Base-by-base conservation (phyloP, 2,888 invertebrate genomes). In the Malacosoma neustria region DNA sequence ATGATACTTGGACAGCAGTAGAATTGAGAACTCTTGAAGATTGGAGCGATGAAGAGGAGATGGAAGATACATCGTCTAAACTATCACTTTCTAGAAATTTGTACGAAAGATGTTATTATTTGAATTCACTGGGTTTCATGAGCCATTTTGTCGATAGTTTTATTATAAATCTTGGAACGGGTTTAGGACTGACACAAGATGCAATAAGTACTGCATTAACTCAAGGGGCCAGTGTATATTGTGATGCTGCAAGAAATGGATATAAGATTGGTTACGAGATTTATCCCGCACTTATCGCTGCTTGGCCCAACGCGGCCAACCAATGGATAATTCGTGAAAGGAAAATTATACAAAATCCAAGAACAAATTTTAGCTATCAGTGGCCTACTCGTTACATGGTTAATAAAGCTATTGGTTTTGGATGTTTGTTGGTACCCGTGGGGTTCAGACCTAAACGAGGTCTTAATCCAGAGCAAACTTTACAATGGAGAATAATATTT, bases 401-500 rank as follows among this genome's bases (percentile, higher is more conserved):
- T 0, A 87, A 87, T 14, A 90, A 91, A 55, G 87, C 93, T 2
- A 87, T 87, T 37, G 87, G 87, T 3, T 87, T 90, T 36, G 91
- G 92, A 1, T 93, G 91, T 51, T 88, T 92, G 44, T 71, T 93
- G 14, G 87, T 93, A 7, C 94, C 95, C 0, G 76, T 90, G 43
- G 92, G 93, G 4, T 91, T 89, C 63, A 80, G 89, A 33, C 88
- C 89, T 3, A 91, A 90, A 55, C 80, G 88, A 37, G 87, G 88
- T 2, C 64, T 72, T 11, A 92, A 92, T 62, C 76, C 87, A 0
- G 87, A 89, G 22, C 87, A 89, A 34, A 87, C 89, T 40, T 72
- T 93, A 12, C 93, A 95, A 65, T 95, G 95, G 95, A 91, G 90
- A 66, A 84, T 94, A 2, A 87, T 88, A 30, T 95, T 94, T 59